Base-by-base conservation (phyloP, 2,888 invertebrate species). In the Entomobrya multifasciata region DNA sequence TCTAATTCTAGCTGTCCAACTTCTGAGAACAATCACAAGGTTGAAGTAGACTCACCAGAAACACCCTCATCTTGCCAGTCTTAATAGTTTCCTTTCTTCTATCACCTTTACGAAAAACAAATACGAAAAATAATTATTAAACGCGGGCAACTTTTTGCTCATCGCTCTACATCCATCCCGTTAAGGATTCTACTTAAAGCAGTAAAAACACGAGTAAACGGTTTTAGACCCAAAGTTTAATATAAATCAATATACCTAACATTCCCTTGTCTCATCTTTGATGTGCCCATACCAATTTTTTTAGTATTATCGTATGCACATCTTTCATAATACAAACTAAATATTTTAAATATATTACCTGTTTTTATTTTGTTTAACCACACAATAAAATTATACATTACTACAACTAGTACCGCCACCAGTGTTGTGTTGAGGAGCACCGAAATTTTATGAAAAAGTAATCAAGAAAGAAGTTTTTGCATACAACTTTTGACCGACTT, bases 1-100 rank as follows among this genome's bases (percentile, higher is more conserved):
- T 89, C 90, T 25, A 90, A 90, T 70, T 89, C 90, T 74, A 91
- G 91, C 80, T 91, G 90, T 87, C 88, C 89, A 78, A 85, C 79
- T 17, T 78, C 79, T n/a, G 79, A 85, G 22, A 89, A 85, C 72
- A 82, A 72, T 82, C 82, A 72, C 77, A 88, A 87, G 80, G 85
- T 87, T 25, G 89, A 89, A 76, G 87, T 87, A 41, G 78, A 86
- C 25, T 88, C 88, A 27, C 89, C 90, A n/a, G 65, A 88, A 13
- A 87, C 90, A 55, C 88, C 90, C 62, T 62, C 84, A 1, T 74
- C 86, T 76, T 88, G 77, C 41, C 85, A 85, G 78, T 85, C 78
- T 44, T 78, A 77, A 67, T 27, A 55, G 30, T 55, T 49, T 47
- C 25, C 47, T 72, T 72, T 10, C 65, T 36, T 17, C 11, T 20